Evolutionary conservation across 2,113 vertebrate species (phyloP).

Genomic region (Malurus elegans): DNA sequence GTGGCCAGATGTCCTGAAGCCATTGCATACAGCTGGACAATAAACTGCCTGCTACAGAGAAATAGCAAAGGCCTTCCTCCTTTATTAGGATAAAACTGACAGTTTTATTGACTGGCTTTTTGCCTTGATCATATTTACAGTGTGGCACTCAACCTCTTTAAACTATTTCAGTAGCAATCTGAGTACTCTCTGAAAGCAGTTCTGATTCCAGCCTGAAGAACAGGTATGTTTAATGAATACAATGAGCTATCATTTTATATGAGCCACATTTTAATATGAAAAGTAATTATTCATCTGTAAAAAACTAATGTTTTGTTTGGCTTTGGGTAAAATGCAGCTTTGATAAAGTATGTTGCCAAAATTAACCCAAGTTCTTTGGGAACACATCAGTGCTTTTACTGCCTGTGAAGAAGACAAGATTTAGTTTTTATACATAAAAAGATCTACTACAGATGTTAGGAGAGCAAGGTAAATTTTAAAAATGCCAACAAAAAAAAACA

Average conservation of each 20-base stretch:
- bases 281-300: conserved; percentile 21
- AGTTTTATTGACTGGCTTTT: conserved; percentile 40
- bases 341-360: neutral
- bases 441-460: neutral
- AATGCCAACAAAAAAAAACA: neutral
- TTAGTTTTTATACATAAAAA: neutral
- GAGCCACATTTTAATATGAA: neutral
- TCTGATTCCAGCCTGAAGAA: conserved; percentile 7
- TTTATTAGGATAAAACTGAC: conserved; percentile 2
- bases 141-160: neutral
- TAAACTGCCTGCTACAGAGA: conserved; percentile 3
- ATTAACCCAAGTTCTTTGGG: neutral
- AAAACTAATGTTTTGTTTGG: neutral
- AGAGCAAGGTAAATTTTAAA: neutral
- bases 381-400: neutral
- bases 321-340: neutral
- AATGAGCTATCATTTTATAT: neutral
- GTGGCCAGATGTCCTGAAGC: conserved; percentile 35
- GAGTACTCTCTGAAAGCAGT: neutral
- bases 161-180: neutral
- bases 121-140: conserved; percentile 16
- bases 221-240: neutral
- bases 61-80: neutral
- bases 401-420: neutral
- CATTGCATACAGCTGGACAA: conserved; percentile 4